Evolutionary conservation across 2,113 vertebrate species (phyloP), one percentile per base, ranked within the genome.

Genomic region (Nesoenas mayeri): DNA sequence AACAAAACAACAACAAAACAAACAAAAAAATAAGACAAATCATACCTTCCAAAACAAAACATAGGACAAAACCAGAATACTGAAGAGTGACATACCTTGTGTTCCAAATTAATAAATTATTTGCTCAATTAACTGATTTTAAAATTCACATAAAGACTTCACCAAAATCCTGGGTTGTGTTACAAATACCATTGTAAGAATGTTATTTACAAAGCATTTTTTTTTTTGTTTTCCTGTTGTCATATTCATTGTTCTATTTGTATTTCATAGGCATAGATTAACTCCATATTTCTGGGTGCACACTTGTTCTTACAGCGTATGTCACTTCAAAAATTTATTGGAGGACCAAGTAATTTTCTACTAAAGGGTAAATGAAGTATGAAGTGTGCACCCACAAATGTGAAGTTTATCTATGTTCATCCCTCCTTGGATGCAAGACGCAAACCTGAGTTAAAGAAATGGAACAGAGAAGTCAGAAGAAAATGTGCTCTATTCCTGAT

Each of bases 91-190:
- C 88, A 24, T 75, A 47, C 2, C 17, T 70, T 91, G 13, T 72
- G 21, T 56, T 94, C 61, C 57, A 88, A 51, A 54, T 85, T 69
- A 89, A 91, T 44, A 54, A 65, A 14, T 61, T 91, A 61, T 91
- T 96, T 92, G 20, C 79, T 79, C 89, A 38, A 61, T 79, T 77
- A 96, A 53, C 14, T 89, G 25, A 66, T 69, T 78, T 93, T 75
- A 85, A 80, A 90, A 86, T 28, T 62, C 34, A 32, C 3, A 20
- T 44, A 14, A 79, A 42, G 24, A 64, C 42, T 85, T 34, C 29
- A 78, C 3, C 29, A 85, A 72, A 77, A 54, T 34, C 15, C 25
- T 42, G 32, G 8, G 12, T 47, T 53, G 48, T 42, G 14, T 48
- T 70, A 53, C 7, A 16, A 79, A n/a, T 28, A 88, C 40, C 14